Percentiles rank a stretch among this genome's conserved stretches.
Evolutionary conservation across 1,140 invertebrate genomes (phyloP).

Genomic region (Pseudomyrmex gracilis): DNA sequence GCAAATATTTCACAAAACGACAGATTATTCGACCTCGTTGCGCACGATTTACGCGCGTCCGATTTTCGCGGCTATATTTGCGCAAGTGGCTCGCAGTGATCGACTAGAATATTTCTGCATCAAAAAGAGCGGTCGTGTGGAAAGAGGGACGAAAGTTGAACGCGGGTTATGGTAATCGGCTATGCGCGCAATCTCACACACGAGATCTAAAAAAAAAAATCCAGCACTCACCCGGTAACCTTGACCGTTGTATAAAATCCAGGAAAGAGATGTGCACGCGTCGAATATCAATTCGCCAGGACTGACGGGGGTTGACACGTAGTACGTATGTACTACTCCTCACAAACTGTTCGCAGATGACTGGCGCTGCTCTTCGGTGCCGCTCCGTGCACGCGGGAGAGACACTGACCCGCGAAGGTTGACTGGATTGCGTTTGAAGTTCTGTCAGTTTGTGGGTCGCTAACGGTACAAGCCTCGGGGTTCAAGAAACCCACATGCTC

Average conservation of each 20-base stretch:
- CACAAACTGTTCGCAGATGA: slow-evolving; percentile 71
- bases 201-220: slow-evolving; percentile 21
- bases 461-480: slow-evolving; percentile 82
- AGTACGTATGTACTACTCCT: slow-evolving; percentile 48
- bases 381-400: slow-evolving; percentile 47
- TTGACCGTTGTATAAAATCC: slow-evolving; percentile 39
- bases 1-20: not conserved
- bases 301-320: slow-evolving; percentile 28
- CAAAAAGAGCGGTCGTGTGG: slow-evolving; percentile 2
- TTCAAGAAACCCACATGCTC: slow-evolving; percentile 82
- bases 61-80: not conserved
- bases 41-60: no score
- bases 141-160: not conserved
- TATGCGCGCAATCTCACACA: not conserved
- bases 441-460: slow-evolving; percentile 84
- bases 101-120: not conserved
- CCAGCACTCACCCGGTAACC: slow-evolving; percentile 38
- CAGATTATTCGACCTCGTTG: no score
- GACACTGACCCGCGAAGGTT: slow-evolving; percentile 64
- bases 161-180: not conserved
- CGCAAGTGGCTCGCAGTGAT: slow-evolving; percentile 6
- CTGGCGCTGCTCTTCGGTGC: slow-evolving; percentile 72
- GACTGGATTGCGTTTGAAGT: slow-evolving; percentile 75
- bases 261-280: slow-evolving; percentile 12
- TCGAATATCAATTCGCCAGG: not conserved